Evolutionary conservation across 1,140 invertebrate genomes (phyloP).

Genomic region (Triops cancriformis): DNA sequence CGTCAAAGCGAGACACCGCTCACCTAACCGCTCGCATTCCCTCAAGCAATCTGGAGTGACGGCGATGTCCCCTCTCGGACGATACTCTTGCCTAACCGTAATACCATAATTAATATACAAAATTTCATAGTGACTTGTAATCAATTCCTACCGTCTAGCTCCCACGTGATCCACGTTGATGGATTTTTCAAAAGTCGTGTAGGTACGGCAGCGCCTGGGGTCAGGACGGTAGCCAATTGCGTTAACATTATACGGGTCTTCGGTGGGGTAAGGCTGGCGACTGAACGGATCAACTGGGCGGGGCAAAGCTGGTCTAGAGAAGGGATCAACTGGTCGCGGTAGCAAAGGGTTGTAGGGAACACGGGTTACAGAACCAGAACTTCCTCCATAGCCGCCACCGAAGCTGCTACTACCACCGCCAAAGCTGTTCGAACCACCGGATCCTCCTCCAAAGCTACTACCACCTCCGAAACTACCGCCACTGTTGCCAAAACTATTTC

Average conservation of each 20-base stretch:
- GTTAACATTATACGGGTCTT: background rate
- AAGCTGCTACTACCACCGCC: background rate
- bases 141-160: slow-evolving; percentile 33
- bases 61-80: slow-evolving; percentile 38
- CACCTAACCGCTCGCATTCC: slow-evolving; percentile 41
- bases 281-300: slow-evolving; percentile 23
- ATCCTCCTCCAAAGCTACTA: background rate
- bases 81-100: slow-evolving; percentile 36
- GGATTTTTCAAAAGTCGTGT: slow-evolving; percentile 42
- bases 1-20: slow-evolving; percentile 41
- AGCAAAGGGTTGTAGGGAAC: background rate
- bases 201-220: slow-evolving; percentile 15
- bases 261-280: background rate
- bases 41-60: slow-evolving; percentile 42
- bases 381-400: background rate
- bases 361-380: background rate
- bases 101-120: background rate
- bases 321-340: slow-evolving; percentile 6
- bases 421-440: background rate
- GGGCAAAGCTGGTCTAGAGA: slow-evolving; percentile 15
- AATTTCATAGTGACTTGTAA: background rate
- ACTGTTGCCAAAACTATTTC: background rate
- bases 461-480: background rate
- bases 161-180: slow-evolving; percentile 37
- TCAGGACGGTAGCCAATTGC: slow-evolving; percentile 26